phyloP scores from a whole-genome alignment of 1,140 invertebrate species.

The Diabrotica virgifera region DNA sequence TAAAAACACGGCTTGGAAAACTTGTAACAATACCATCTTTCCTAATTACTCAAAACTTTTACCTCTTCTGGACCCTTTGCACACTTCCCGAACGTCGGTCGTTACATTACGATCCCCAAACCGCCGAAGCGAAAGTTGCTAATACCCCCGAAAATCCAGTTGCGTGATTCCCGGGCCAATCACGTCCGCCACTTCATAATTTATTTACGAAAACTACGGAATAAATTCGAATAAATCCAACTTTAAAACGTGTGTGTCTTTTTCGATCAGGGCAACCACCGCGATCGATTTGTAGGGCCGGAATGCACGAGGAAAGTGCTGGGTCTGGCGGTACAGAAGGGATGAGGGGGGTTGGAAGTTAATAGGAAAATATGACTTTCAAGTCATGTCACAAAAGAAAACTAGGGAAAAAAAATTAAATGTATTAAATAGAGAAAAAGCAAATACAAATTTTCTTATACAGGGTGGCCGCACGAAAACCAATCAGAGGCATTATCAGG shows the following conservation, averaged over 20 bases:
- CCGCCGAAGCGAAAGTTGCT: not conserved
- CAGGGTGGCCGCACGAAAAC: no score
- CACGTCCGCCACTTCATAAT: not conserved
- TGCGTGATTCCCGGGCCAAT: not conserved
- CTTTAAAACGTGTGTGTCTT: constrained; percentile 1
- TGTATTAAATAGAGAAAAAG: no score
- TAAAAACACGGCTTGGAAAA: not conserved
- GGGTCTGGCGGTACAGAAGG: no score
- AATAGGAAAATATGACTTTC: no score
- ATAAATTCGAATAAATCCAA: constrained; percentile 3
- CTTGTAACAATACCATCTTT: not conserved
- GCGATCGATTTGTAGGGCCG: not conserved
- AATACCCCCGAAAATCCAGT: not conserved
- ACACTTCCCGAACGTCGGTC: not conserved
- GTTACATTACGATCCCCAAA: not conserved
- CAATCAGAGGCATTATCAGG: no score
- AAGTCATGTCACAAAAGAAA: no score
- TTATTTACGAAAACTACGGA: constrained; percentile 2
- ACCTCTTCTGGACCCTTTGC: not conserved
- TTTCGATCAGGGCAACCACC: not conserved
- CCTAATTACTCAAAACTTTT: not conserved
- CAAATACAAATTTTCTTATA: no score
- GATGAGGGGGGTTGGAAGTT: no score
- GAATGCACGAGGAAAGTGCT: no score
- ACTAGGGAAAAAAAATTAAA: no score